These are phyloP conservation scores for Hemithea aestivaria DNA, from an alignment of 2,888 invertebrate genomes.

Conservation along the genomic window DNA sequence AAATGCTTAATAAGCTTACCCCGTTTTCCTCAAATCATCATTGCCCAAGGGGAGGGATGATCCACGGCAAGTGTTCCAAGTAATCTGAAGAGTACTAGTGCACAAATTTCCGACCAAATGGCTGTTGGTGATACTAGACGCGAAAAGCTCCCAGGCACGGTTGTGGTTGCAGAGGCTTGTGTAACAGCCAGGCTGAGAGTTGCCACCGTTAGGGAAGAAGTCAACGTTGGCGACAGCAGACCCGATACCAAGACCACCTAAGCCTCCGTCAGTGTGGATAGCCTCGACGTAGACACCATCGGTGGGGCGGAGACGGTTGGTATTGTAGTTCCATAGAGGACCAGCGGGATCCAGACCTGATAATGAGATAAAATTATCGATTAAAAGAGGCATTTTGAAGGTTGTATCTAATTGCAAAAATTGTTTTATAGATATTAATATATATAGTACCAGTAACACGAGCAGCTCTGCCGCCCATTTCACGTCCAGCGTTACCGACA, in stretches of 20 bases:
- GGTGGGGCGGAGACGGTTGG: conserved; percentile 31
- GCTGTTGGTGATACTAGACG: conserved; percentile 41
- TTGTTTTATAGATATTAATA: conserved; percentile 1
- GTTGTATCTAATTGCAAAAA: too few relatives aligned
- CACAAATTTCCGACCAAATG: conserved; percentile 44
- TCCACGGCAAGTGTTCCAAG: conserved; percentile 43
- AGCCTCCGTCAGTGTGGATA: conserved; percentile 61
- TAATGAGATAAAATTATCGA: conserved; percentile 3
- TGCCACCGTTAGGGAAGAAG: conserved; percentile 79
- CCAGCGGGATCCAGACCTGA: conserved; percentile 53
- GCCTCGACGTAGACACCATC: conserved; percentile 57
- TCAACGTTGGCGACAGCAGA: conserved; percentile 70
- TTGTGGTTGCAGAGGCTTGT: conserved; percentile 48
- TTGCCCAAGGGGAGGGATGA: conserved; percentile 44
- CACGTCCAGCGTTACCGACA: conserved; percentile 60
- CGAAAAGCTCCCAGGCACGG: conserved; percentile 49
- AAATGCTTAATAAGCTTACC: too few relatives aligned
- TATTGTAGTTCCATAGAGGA: conserved; percentile 40
- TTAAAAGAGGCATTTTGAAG: too few relatives aligned
- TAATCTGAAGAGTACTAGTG: conserved; percentile 34
- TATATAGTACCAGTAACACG: conserved; percentile 60
- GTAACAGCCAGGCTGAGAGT: conserved; percentile 46
- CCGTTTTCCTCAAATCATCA: conserved; percentile 41
- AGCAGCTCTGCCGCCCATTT: conserved; percentile 49
- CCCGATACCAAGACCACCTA: conserved; percentile 60